Conservation (phyloP, 2,113 vertebrate genomes). For the Megalops atlanticus region DNA sequence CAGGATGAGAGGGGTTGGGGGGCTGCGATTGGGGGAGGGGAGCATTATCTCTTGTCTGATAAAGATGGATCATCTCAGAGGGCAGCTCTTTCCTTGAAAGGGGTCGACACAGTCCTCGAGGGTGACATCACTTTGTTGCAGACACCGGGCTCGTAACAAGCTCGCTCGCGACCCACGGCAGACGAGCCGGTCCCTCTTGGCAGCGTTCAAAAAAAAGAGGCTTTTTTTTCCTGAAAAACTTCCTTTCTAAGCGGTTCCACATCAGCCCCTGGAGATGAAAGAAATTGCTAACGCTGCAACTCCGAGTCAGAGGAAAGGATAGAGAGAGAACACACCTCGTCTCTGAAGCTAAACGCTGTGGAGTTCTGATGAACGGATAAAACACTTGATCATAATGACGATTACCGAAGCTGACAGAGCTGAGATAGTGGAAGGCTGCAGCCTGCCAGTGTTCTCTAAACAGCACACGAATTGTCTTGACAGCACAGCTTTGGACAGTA, state of each 20-base stretch:
- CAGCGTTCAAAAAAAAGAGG: conserved; percentile 10
- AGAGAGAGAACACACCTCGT: conserved; percentile 11
- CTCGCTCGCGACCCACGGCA: neutral
- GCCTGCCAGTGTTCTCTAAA: neutral
- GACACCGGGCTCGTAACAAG: too few relatives aligned
- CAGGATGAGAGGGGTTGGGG: conserved; percentile 19
- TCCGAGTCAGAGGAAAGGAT: conserved; percentile 9
- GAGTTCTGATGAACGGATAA: conserved; percentile 32
- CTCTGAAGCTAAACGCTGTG: conserved; percentile 18
- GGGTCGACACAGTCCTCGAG: too few relatives aligned
- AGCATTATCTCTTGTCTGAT: conserved; percentile 37
- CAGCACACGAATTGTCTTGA: neutral
- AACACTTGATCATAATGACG: conserved; percentile 25
- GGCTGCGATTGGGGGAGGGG: conserved; percentile 13
- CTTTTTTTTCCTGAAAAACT: too few relatives aligned
- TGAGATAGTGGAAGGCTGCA: neutral
- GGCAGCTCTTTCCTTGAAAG: too few relatives aligned
- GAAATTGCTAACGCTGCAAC: conserved; percentile 9
- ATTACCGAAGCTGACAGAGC: conserved; percentile 20
- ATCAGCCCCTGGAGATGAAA: conserved; percentile 33
- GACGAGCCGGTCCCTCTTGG: neutral
- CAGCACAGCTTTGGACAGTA: conserved; percentile 9
- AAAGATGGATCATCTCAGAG: neutral
- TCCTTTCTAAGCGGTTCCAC: neutral
- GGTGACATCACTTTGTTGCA: too few relatives aligned